Conservation (phyloP, 2,113 vertebrate genomes). For the Typhlomys cinereus region DNA sequence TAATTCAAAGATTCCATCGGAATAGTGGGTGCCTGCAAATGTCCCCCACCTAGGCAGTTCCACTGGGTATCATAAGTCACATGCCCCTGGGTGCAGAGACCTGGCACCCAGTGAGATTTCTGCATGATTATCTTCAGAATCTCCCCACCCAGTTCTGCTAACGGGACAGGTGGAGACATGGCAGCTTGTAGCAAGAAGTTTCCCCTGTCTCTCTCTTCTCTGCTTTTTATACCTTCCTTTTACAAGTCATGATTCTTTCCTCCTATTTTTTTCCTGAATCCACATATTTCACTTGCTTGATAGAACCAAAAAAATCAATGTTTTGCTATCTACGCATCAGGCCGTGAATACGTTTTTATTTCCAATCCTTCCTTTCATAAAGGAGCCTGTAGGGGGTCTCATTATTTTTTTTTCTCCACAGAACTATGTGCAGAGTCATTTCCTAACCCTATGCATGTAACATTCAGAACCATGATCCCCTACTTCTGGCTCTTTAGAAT, state of each 20-base stretch:
- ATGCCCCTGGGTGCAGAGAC: fast-evolving
- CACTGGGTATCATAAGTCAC: fast-evolving
- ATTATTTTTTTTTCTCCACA: not conserved
- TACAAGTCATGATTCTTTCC: not conserved
- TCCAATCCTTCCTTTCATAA: constrained; percentile 47
- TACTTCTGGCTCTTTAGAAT: not conserved
- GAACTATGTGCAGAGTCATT: not conserved
- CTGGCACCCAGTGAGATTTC: fast-evolving
- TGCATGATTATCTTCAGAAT: fast-evolving
- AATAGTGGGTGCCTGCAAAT: not conserved
- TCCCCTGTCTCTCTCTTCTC: not conserved
- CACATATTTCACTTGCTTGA: constrained; percentile 54
- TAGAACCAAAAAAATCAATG: constrained; percentile 63
- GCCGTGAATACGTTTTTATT: constrained; percentile 61
- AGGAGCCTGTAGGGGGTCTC: constrained; percentile 1
- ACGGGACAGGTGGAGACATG: not conserved
- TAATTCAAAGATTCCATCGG: not conserved
- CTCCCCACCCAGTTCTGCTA: not conserved
- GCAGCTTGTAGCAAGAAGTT: not conserved
- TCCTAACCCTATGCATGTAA: not conserved
- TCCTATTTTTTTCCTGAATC: not conserved
- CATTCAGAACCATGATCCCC: not conserved
- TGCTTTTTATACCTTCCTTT: constrained; percentile 40
- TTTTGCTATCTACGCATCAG: constrained; percentile 48
- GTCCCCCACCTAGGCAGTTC: not conserved